Evolutionary conservation across 1,140 invertebrate species (phyloP).

Genomic region (Drosophila ogumai): DNA sequence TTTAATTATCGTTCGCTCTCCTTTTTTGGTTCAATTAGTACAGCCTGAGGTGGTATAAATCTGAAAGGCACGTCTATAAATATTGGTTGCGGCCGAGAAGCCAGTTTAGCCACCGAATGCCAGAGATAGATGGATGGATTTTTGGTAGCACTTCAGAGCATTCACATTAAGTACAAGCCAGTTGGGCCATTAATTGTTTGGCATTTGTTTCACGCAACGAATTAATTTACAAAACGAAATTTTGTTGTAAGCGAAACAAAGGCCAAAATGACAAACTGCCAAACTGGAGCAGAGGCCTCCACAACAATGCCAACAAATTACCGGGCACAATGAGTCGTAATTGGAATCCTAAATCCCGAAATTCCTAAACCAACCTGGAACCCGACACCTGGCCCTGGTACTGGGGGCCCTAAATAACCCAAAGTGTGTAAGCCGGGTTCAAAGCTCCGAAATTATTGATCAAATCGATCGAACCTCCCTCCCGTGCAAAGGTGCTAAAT

Average conservation of each 20-base stretch:
- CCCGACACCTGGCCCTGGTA: conserved; percentile 37
- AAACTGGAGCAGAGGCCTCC: conserved; percentile 35
- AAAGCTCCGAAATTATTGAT: conserved; percentile 54
- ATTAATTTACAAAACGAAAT: conserved; percentile 60
- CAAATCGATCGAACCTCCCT: conserved; percentile 6
- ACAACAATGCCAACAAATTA: conserved; percentile 76
- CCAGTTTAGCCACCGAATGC: conserved; percentile 57
- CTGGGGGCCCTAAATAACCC: conserved; percentile 25
- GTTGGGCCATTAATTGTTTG: conserved; percentile 45
- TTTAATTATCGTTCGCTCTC: conserved; percentile 65
- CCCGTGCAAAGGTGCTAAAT: conserved; percentile 56
- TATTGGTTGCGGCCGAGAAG: conserved; percentile 32
- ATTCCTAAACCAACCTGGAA: conserved; percentile 28
- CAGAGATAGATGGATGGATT: conserved; percentile 65
- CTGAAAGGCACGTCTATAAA: conserved; percentile 57
- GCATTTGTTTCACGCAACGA: conserved; percentile 62
- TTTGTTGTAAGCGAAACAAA: conserved; percentile 36
- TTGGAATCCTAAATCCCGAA: conserved; percentile 16
- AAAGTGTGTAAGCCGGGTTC: conserved; percentile 37
- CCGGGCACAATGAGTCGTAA: conserved; percentile 54
- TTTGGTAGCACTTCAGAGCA: conserved; percentile 54
- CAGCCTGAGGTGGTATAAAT: conserved; percentile 38
- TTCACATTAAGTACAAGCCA: conserved; percentile 65
- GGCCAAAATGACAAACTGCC: conserved; percentile 42
- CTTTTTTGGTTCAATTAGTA: conserved; percentile 54